Percentiles rank a stretch among this genome's conserved stretches.
phyloP scores from a whole-genome alignment of 53 echinoderm and acorn worm genomes.

The Holothuria scabra region DNA sequence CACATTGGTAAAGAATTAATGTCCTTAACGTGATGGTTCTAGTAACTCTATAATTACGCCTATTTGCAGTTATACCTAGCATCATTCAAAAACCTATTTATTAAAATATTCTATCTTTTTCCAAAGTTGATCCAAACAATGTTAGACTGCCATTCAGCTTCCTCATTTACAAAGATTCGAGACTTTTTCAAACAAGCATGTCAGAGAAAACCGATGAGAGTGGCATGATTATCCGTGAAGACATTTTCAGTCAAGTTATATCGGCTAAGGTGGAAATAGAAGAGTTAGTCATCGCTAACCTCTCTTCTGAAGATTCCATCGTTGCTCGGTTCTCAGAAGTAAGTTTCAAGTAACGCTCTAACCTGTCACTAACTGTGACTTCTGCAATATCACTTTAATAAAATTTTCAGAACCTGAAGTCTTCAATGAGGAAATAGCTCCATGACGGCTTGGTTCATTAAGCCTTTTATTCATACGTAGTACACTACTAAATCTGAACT shows the following conservation, averaged over 20 bases:
- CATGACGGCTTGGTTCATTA: no score
- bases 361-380: no score
- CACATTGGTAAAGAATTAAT: no score
- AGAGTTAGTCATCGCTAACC: background rate
- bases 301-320: background rate
- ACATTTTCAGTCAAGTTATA: slow-evolving; percentile 15
- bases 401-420: no score
- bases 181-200: slow-evolving; percentile 6
- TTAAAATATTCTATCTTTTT: background rate
- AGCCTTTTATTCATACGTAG: no score
- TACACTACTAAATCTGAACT: no score
- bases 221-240: background rate
- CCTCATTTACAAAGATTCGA: slow-evolving; percentile 19
- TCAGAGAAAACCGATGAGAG: background rate
- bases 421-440: no score
- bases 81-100: background rate
- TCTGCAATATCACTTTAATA: no score
- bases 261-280: slow-evolving; percentile 16
- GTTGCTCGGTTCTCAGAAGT: slow-evolving; percentile 4
- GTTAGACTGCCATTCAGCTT: slow-evolving; percentile 9
- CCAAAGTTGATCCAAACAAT: background rate
- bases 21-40: no score
- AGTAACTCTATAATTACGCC: no score
- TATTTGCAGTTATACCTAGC: background rate
- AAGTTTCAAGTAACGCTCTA: no score